These are phyloP conservation scores for Mobula hypostoma DNA, from an alignment of 2,113 vertebrate species.

Conservation along the genomic window DNA sequence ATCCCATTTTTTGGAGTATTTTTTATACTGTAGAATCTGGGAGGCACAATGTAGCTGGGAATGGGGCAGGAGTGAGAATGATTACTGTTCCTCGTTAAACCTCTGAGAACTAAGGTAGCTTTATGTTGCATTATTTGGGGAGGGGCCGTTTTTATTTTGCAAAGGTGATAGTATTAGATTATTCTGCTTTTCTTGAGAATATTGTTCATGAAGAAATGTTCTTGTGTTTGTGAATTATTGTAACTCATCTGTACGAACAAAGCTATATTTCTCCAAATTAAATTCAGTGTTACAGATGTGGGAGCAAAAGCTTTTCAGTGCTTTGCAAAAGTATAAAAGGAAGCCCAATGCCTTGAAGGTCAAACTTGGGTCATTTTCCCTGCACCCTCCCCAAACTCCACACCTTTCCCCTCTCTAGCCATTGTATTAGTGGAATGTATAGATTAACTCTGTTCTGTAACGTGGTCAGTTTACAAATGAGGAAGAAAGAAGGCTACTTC, in stretches of 20 bases:
- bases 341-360: constrained; percentile 19
- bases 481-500: constrained; percentile 52
- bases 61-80: neutral
- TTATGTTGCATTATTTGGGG: constrained; percentile 5
- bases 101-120: constrained; percentile 18
- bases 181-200: constrained; percentile 32
- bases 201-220: constrained; percentile 34
- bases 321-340: neutral
- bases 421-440: neutral
- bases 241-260: constrained; percentile 34
- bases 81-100: neutral
- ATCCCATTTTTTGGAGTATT: constrained; percentile 6
- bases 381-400: neutral
- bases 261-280: constrained; percentile 30
- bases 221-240: constrained; percentile 37
- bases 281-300: constrained; percentile 33
- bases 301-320: neutral
- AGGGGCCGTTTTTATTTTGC: neutral
- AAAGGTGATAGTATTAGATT: constrained; percentile 15
- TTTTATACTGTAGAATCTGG: constrained; percentile 10
- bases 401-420: neutral
- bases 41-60: neutral
- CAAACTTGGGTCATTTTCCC: neutral
- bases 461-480: constrained; percentile 1
- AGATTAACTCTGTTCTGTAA: constrained; percentile 21